Percentiles rank a stretch among this genome's conserved stretches.
Conservation (phyloP, 1,140 invertebrate genomes). For the Thaumatotibia leucotreta region DNA sequence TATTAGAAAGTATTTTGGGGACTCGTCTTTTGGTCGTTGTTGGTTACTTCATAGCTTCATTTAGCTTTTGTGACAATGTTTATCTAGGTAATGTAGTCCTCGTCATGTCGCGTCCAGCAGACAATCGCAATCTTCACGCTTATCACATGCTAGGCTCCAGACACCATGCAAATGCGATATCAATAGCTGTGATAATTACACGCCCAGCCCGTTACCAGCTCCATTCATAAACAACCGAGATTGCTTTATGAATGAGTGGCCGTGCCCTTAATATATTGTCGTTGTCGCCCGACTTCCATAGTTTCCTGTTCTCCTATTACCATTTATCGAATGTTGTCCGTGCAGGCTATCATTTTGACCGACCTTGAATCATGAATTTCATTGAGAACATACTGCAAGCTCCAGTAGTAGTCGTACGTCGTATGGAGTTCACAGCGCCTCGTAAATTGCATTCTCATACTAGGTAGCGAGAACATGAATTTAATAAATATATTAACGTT, state of each 20-base stretch:
- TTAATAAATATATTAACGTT: slow-evolving; percentile 51
- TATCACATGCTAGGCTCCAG: slow-evolving; percentile 46
- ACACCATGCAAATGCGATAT: slow-evolving; percentile 60
- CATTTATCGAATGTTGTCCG: slow-evolving; percentile 61
- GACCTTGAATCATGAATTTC: slow-evolving; percentile 60
- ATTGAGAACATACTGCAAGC: slow-evolving; percentile 42
- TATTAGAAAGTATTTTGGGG: too few species aligned
- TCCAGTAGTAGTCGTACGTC: slow-evolving; percentile 32
- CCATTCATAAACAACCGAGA: slow-evolving; percentile 69
- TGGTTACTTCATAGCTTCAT: too few species aligned
- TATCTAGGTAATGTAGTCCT: too few species aligned
- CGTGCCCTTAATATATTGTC: slow-evolving; percentile 62
- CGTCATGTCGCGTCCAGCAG: slow-evolving; percentile 29
- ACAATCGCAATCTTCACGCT: slow-evolving; percentile 45
- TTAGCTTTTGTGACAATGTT: too few species aligned
- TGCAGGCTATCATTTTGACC: slow-evolving; percentile 50
- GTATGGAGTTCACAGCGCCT: neutral
- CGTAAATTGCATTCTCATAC: slow-evolving; percentile 4
- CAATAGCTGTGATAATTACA: slow-evolving; percentile 57
- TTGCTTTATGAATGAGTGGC: slow-evolving; percentile 63
- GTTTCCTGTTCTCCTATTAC: slow-evolving; percentile 60
- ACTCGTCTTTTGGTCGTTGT: too few species aligned
- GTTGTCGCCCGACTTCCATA: slow-evolving; percentile 55
- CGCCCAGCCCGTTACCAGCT: slow-evolving; percentile 44
- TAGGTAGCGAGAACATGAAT: slow-evolving; percentile 30